Evolutionary conservation across 2,888 invertebrate genomes (phyloP), one percentile per base, ranked within the genome.

Genomic region (Clepsis dumicolana): DNA sequence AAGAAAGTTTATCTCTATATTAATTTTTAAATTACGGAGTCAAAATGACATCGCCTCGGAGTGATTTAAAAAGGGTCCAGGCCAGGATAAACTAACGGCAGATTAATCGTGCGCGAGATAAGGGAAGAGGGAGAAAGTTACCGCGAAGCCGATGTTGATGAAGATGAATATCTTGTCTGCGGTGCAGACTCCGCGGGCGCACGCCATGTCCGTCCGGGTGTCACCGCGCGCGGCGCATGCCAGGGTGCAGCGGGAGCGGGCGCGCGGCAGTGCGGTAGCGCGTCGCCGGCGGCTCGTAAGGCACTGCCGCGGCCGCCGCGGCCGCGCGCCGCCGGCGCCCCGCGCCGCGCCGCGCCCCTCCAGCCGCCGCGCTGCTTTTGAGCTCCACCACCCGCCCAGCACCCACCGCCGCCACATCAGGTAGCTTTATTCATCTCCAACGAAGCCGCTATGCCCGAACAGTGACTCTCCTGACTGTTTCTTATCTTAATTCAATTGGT

Each of bases 71-170:
- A 48, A 48, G 44, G 44, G 27, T 24, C 32, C 57, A 8, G 24
- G 25, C 32, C 57, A 8, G 24, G 25, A 16, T 12, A 48, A 16
- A 7, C 2, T 14, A 1, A 14, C 10, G 35, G n/a, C 16, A 21
- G 25, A 25, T 25, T 4, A 25, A 54, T 14, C 0, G 21, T n/a
- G 48, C 18, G 32, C 10, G 21, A 48, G 21, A 21, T 21, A 5
- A 48, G 10, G 21, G 12, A 10, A 12, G 10, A 48, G 21, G 10
- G 48, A 21, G 35, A 10, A 1, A 35, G 48, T 82, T 68, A 93
- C 93, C 81, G 93, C 93, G 79, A 93, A 93, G 25, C 89, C 90
- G 73, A 92, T 87, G 84, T 93, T 93, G 85, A 93, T 90, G 84
- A 93, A 91, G 76, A 93, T 85, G 86, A 93, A 93, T 71, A 91